Evolutionary conservation across 2,113 vertebrate genomes (phyloP), one percentile per base, ranked within the genome.

Genomic region (Myrmecophaga tridactyla): DNA sequence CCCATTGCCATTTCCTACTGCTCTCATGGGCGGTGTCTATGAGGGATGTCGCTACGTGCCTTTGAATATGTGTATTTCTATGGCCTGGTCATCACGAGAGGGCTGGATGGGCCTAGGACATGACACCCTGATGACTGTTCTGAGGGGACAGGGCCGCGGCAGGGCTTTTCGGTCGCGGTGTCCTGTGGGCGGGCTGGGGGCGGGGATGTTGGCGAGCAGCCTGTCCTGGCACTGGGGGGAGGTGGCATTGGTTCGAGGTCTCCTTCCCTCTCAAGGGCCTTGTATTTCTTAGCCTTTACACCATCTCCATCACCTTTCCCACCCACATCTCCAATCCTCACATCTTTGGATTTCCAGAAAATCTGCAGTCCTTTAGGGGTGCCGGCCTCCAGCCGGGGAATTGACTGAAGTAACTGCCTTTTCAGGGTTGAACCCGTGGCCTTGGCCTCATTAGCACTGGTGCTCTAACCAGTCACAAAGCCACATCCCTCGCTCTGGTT

Each of bases 371-470:
- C 75, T 97, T 96, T 82, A 84, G 96, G 96, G 96, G 96, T 95
- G 76, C 94, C 87, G 80, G 76, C 83, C 94, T 90, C 90, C 6
- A 43, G 91, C 70, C 23, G 53, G 80, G 67, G 91, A 97, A 92
- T 89, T 94, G 93, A 94, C 95, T 96, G 95, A 85, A 96, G 94
- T 96, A 14, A 51, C 97, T 95, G 77, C 62, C 94, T 96, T 96
- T 96, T 96, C 94, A 76, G 92, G 94, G 53, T 31, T 93, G 95
- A 96, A 93, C 89, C 91, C 1, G 0, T 3, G 94, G 96, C 91
- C 97, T 97, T 91, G 96, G 94, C 97, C 95, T 97, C 97, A 92
- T 96, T 97, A 97, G 88, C 65, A 48, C 46, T 0, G 34, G 80
- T 43, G 51, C 91, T 86, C 34, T 18, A 25, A 65, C 92, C 88